A percentile compares a stretch with the other conserved stretches of the same genome.
phyloP scores from a whole-genome alignment of 2,888 invertebrate species.

The Drosophila anomalata region DNA sequence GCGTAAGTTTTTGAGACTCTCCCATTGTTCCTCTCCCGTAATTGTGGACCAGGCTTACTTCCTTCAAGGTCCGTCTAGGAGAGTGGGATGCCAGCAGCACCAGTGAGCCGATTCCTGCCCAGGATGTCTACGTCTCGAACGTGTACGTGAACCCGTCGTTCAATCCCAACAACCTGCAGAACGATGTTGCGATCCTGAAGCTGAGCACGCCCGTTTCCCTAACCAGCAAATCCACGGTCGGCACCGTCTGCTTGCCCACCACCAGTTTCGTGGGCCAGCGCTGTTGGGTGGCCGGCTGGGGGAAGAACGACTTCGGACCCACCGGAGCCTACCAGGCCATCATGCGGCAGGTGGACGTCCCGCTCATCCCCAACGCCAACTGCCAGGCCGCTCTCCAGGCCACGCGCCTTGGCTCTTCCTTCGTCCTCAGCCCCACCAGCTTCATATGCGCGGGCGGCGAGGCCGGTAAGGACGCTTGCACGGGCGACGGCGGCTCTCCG shows the following conservation, averaged over 20 bases:
- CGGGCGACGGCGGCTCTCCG: conserved; percentile 86
- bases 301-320: conserved; percentile 89
- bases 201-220: conserved; percentile 86
- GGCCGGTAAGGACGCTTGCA: conserved; percentile 90
- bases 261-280: conserved; percentile 85
- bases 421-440: conserved; percentile 87
- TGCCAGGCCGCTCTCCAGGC: conserved; percentile 87
- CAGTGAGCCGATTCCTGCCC: conserved; percentile 87
- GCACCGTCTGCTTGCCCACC: conserved; percentile 86
- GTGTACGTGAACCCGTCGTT: conserved; percentile 88
- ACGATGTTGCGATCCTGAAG: conserved; percentile 92
- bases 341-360: conserved; percentile 90
- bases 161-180: conserved; percentile 89
- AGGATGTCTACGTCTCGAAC: conserved; percentile 86
- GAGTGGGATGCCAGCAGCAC: conserved; percentile 90
- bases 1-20: conserved; percentile 84
- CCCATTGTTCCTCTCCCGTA: background rate
- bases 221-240: conserved; percentile 85
- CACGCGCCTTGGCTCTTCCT: conserved; percentile 88
- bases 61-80: conserved; percentile 89
- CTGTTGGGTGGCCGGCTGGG: conserved; percentile 92
- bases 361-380: conserved; percentile 87
- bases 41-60: conserved; percentile 57
- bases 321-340: conserved; percentile 85
- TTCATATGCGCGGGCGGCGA: conserved; percentile 93